Conservation (phyloP, 2,113 vertebrate species). For the Elachura formosa region DNA sequence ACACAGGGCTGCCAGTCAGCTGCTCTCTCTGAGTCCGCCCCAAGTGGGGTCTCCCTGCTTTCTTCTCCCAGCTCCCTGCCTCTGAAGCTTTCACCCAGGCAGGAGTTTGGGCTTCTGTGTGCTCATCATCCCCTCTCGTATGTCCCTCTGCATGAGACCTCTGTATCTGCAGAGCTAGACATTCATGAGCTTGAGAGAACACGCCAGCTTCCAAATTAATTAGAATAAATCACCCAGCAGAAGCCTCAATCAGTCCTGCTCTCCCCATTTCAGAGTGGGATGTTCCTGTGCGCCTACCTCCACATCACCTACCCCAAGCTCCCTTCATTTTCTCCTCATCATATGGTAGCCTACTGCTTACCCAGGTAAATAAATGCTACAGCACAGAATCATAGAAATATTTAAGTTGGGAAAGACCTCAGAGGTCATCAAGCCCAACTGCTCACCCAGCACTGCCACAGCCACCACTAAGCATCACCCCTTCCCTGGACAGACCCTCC, state of each 20-base stretch:
- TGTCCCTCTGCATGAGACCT: neutral
- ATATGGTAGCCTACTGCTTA: neutral
- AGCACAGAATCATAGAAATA: neutral
- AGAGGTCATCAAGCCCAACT: fast-evolving
- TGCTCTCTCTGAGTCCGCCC: fast-evolving
- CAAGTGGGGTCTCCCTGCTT: fast-evolving
- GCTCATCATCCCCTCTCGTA: neutral
- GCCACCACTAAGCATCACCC: neutral
- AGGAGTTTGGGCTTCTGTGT: neutral
- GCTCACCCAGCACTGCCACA: neutral
- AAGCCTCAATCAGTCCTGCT: neutral
- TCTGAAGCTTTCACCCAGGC: neutral
- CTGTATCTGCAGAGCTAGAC: neutral
- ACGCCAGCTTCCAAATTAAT: neutral
- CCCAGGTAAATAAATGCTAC: neutral
- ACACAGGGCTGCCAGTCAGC: fast-evolving
- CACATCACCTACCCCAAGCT: fast-evolving
- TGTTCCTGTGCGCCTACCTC: neutral
- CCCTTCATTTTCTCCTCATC: neutral
- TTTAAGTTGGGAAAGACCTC: neutral
- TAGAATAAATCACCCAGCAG: neutral
- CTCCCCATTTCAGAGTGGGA: neutral
- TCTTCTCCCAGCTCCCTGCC: neutral
- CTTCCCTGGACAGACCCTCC: neutral
- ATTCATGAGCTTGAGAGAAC: neutral